These are phyloP conservation scores for Pterostichus niger DNA, from an alignment of 2,888 invertebrate genomes.

Conservation along the genomic window DNA sequence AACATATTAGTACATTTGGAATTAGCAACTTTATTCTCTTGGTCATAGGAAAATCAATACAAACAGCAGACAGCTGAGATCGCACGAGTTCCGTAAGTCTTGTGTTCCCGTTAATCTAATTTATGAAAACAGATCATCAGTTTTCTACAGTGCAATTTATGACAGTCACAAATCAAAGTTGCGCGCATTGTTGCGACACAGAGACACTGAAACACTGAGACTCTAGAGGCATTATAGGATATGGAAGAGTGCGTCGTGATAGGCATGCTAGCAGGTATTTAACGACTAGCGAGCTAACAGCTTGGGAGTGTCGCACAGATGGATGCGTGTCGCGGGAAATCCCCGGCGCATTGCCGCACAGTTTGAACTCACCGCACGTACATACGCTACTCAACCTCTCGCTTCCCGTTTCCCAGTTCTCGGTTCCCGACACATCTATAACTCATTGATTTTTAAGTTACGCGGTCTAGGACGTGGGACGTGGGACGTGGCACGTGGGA, in stretches of 20 bases:
- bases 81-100: not conserved
- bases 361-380: constrained; percentile 67
- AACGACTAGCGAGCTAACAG: constrained; percentile 75
- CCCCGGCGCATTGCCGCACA: constrained; percentile 69
- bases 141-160: not conserved
- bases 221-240: not conserved
- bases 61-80: too few species aligned
- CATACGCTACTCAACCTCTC: constrained; percentile 14
- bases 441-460: constrained; percentile 66
- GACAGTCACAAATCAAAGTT: too few species aligned
- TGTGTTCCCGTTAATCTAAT: constrained; percentile 48
- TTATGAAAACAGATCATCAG: constrained; percentile 49
- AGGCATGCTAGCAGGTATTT: constrained; percentile 35
- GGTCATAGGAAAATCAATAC: too few species aligned
- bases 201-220: too few species aligned
- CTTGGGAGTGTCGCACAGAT: constrained; percentile 77
- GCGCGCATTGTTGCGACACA: not conserved
- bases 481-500: constrained; percentile 28
- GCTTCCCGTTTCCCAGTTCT: constrained; percentile 33
- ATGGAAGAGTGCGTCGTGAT: constrained; percentile 11
- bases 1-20: too few species aligned
- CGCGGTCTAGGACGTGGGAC: constrained; percentile 23
- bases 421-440: constrained; percentile 57
- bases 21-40: too few species aligned
- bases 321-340: constrained; percentile 78